phyloP scores from a whole-genome alignment of 2,797 vertebrate genomes.

The Perodicticus potto region DNA sequence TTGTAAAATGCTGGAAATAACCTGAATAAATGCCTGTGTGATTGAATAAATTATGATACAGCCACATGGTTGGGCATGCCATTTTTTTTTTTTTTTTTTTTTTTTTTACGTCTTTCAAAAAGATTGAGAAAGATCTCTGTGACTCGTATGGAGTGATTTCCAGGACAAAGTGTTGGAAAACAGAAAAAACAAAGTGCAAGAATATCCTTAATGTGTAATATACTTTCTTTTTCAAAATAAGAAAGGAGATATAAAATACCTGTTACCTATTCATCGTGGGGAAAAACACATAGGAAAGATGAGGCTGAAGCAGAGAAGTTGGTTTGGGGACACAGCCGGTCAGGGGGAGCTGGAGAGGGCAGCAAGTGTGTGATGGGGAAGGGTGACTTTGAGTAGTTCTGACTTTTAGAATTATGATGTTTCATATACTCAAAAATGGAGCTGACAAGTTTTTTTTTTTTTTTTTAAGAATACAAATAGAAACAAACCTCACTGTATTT shows the following conservation, averaged over 20 bases:
- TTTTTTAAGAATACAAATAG: background rate
- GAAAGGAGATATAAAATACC: background rate
- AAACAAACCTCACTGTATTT: background rate
- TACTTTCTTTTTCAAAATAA: background rate
- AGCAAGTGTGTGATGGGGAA: rapidly evolving
- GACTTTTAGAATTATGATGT: background rate
- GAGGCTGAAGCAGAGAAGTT: background rate
- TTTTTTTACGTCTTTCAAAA: background rate
- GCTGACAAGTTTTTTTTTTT: background rate
- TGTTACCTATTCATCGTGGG: background rate
- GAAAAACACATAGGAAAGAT: background rate
- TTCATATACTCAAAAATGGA: background rate
- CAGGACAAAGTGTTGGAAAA: background rate
- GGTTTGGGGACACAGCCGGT: too few species aligned
- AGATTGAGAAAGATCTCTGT: background rate
- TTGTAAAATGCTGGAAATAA: background rate
- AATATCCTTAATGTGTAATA: background rate
- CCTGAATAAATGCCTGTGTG: background rate
- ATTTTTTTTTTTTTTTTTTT: background rate
- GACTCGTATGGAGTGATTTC: background rate
- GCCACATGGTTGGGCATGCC: rapidly evolving
- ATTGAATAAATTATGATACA: too few species aligned
- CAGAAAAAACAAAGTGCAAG: background rate
- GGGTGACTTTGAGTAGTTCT: background rate
- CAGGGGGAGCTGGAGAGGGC: background rate